Base-by-base conservation (phyloP, 64 coral and sea anemone genomes). In the Montipora capricornis region DNA sequence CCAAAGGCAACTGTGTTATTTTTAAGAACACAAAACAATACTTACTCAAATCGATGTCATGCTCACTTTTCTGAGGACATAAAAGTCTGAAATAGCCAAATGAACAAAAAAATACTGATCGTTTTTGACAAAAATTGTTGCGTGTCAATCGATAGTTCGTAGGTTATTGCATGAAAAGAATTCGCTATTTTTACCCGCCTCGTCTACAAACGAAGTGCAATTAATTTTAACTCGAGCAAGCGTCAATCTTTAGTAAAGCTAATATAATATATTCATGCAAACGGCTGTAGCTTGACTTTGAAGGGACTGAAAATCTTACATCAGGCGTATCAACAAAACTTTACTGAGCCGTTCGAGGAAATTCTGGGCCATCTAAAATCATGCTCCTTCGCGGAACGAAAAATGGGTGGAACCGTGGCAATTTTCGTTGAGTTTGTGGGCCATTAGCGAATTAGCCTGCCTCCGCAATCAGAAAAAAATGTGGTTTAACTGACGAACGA, bases 401-500 rank as follows among this genome's bases (percentile, higher is more conserved):
- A 9, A 49, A 20, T 17, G 8, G 4, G 1, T 47, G 15, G 9
- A 71, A 12, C 2, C 3, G 37, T 19, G 64, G 45, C 49, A 20
- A 50, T 49, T 70, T 86, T 71, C 44, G 46, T 51, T 22, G 3
- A 47, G 16, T 49, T 64, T 49, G 5, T 22, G 12, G 11, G 74
- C 44, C 81, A 84, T 84, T 84, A 68, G 44, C 5, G 1, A 6
- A 47, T 47, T 86, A 86, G 68, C 68, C 68, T 86, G 66, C 20
- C 19, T 47, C 17, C 19, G 50, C 47, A 86, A 86, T 86, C 70
- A 71, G 19, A 86, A 4, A 16, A 86, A 86, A 73, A 49, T 86
- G 66, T 50, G 44, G 82, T 22, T n/a, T 49, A 71, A 47, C 62
- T 86, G 82, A 51, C 64, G 82, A 86, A 73, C 49, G 82, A 86